Base-by-base conservation (phyloP, 1,140 invertebrate species). In the Leguminivora glycinivorella region DNA sequence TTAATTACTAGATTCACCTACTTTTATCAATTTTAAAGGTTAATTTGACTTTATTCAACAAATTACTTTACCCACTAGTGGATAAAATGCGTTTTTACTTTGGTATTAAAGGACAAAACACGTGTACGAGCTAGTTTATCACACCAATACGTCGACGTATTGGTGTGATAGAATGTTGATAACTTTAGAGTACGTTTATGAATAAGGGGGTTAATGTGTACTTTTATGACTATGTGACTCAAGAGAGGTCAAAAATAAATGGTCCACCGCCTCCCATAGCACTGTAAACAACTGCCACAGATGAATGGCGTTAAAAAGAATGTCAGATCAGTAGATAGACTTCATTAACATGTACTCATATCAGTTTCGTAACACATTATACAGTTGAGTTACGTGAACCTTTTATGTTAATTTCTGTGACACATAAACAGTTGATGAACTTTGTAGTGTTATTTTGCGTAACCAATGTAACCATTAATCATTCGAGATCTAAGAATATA, bases 401-500 rank as follows among this genome's bases (percentile, higher is more conserved):
- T 63, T 58, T 58, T 63, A 29, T 63, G 58, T 63, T 63, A 63
- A 63, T 63, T 63, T 63, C 22, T 63, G 26, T 63, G 58, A 31
- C 26, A 52, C 17, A 22, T 22, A 22, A 4, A 1, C 5, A 22
- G 7, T 52, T 9, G 6, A 9, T 5, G 17, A 47, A 52, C 47
- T 52, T 52, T 52, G 19, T 43, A 5, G n/a, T n/a, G n/a, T 17
- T 17, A 17, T 43, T 43, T n/a, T 17, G 40, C 40, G n/a, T n/a
- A 43, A 43, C 10, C 34, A 38, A 38, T 40, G 1, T 14, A 9
- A 4, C 2, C 38, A 40, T 1, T 40, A n/a, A n/a, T n/a, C n/a
- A n/a, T n/a, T n/a, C n/a, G n/a, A n/a, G n/a, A n/a, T n/a, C n/a
- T n/a, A n/a, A n/a, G n/a, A n/a, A n/a, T n/a, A n/a, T n/a, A n/a